These are phyloP conservation scores for Telenomus remus DNA, from an alignment of 1,140 invertebrate genomes.

Conservation along the genomic window DNA sequence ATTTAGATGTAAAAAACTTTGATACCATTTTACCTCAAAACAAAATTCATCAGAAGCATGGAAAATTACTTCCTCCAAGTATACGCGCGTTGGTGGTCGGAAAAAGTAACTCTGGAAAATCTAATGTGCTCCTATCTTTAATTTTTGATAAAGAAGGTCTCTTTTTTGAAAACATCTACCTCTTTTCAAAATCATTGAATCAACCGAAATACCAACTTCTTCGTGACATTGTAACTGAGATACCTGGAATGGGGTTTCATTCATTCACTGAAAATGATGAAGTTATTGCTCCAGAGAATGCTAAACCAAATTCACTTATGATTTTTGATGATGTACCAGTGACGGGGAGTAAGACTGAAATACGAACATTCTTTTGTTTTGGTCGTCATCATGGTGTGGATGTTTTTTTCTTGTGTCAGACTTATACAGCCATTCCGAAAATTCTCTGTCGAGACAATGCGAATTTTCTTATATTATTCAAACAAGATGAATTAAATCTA, in stretches of 20 bases:
- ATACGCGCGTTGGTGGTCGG: slow-evolving; percentile 59
- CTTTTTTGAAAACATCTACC: slow-evolving; percentile 66
- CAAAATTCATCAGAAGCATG: slow-evolving; percentile 2
- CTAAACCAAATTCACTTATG: slow-evolving; percentile 62
- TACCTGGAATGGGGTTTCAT: slow-evolving; percentile 19
- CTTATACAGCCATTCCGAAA: slow-evolving; percentile 71
- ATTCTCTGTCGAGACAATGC: slow-evolving; percentile 68
- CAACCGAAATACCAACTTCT: slow-evolving; percentile 63
- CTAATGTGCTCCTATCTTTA: slow-evolving; percentile 65
- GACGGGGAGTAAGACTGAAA: slow-evolving; percentile 63
- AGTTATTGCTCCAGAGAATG: slow-evolving; percentile 54
- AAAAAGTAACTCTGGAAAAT: slow-evolving; percentile 67
- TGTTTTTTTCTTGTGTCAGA: slow-evolving; percentile 69
- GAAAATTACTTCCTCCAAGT: slow-evolving; percentile 46
- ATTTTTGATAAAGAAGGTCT: slow-evolving; percentile 27
- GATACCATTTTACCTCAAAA: slow-evolving; percentile 14
- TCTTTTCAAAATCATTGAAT: slow-evolving; percentile 68
- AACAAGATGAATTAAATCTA: slow-evolving; percentile 69
- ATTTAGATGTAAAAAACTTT: slow-evolving; percentile 22
- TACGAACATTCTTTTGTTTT: slow-evolving; percentile 67
- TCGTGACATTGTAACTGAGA: slow-evolving; percentile 5
- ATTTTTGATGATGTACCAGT: slow-evolving; percentile 70
- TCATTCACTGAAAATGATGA: slow-evolving; percentile 46
- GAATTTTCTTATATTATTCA: slow-evolving; percentile 69
- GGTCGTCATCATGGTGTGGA: slow-evolving; percentile 63